Base-by-base conservation (phyloP, 2,888 invertebrate species). In the Lasioglossum oenotherae region DNA sequence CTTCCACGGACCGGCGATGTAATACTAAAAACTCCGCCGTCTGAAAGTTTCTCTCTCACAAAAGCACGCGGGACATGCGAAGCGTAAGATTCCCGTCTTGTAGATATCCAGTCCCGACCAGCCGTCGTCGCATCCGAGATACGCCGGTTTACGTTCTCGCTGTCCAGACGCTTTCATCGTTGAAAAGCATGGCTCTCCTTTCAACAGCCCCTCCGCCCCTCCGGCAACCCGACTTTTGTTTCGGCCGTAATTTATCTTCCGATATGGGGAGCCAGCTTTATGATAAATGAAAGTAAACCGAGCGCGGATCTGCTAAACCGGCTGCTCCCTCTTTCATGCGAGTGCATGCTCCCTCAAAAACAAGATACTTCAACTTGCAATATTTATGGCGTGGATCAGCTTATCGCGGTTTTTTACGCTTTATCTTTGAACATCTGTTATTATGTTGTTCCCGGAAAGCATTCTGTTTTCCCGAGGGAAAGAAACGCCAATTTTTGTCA, bases 21-120 rank as follows among this genome's bases (percentile, higher is more conserved):
- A 80, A 85, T 85, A 81, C 78, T 86, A 85, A 86, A 85, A 69
- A 85, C 69, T 74, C 69, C 73, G 49, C 5, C 73, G 49, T 80
- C 77, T 73, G 49, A 49, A 85, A 85, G 77, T 85, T 85, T 46
- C 19, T 38, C 19, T 60, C 19, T 60, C 46, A 78, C 81, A 86
- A 85, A 86, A 35, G 81, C 71, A 44, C 60, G 71, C 76, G 74
- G 75, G 81, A 74, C 74, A 81, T 31, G 74, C 16, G 5, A 19
- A 38, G 31, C 74, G 69, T 71, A 85, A 81, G 86, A 85, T 72
- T 64, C 77, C 35, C 69, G 69, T 83, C 74, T 64, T 64, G 41
- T 49, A 49, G 69, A 53, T 71, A 35, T 60, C 60, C 69, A 67
- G 31, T 44, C 53, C 74, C 41, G 19, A 53, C 72, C 57, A 19